A percentile compares a stretch with the other conserved stretches of the same genome.
Evolutionary conservation across 2,888 invertebrate genomes (phyloP).

Genomic region (Spodoptera littoralis): DNA sequence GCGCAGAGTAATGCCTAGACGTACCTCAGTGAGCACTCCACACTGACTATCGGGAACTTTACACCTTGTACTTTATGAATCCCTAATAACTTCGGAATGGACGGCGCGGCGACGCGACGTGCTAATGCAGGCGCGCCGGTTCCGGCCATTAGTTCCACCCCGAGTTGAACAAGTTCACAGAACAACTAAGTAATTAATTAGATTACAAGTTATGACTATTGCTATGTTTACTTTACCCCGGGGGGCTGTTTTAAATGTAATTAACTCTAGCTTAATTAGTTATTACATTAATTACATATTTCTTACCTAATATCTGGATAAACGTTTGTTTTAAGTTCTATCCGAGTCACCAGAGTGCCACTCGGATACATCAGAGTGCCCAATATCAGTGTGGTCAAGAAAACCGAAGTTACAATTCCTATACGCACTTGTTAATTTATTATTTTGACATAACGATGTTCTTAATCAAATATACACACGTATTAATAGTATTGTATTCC

Average conservation of each 20-base stretch:
- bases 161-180: not conserved
- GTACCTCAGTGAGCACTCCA: conserved; percentile 10
- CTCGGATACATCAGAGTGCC: too few species aligned
- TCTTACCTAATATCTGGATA: too few species aligned
- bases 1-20: conserved; percentile 42
- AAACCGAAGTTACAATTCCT: too few species aligned
- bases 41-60: conserved; percentile 19
- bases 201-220: not conserved
- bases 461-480: too few species aligned
- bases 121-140: not conserved
- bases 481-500: conserved; percentile 2
- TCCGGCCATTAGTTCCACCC: conserved; percentile 5
- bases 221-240: not conserved
- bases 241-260: not conserved
- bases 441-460: too few species aligned
- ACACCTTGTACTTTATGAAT: conserved; percentile 14
- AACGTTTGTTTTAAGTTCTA: too few species aligned
- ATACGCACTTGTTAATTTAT: too few species aligned
- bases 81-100: conserved; percentile 11
- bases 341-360: too few species aligned
- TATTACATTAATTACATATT: too few species aligned
- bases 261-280: too few species aligned
- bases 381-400: not conserved
- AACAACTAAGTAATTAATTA: not conserved
- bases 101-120: not conserved